phyloP scores from a whole-genome alignment of 1,140 invertebrate species.

The Drosophila mojavensis region DNA sequence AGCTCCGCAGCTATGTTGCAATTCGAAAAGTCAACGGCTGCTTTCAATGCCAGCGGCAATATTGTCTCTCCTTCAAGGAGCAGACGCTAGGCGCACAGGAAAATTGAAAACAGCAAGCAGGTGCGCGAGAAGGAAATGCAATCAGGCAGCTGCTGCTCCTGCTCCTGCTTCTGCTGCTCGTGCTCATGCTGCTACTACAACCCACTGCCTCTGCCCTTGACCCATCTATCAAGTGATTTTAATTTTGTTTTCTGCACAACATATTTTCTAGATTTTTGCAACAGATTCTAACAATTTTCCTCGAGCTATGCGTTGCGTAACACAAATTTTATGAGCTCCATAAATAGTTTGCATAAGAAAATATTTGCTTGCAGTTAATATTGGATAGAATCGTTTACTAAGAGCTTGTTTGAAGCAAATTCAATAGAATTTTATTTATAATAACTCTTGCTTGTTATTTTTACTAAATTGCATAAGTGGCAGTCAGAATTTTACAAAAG shows the following conservation, averaged over 20 bases:
- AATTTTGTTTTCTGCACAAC: conserved; percentile 38
- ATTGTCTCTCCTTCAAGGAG: conserved; percentile 51
- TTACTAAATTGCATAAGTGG: too few relatives aligned
- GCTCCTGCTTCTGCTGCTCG: background rate
- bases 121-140: conserved; percentile 59
- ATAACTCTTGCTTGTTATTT: too few relatives aligned
- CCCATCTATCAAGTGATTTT: conserved; percentile 2
- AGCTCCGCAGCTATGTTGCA: conserved; percentile 53
- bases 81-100: conserved; percentile 12
- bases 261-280: conserved; percentile 35
- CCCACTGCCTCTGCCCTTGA: background rate
- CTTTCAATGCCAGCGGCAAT: conserved; percentile 62
- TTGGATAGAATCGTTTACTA: background rate
- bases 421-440: too few relatives aligned
- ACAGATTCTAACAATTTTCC: conserved; percentile 36
- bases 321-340: background rate
- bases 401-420: too few relatives aligned
- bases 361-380: background rate
- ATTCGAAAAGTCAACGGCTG: conserved; percentile 74
- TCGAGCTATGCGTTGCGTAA: background rate
- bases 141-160: conserved; percentile 52
- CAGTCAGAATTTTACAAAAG: too few relatives aligned
- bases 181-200: conserved; percentile 3
- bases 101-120: conserved; percentile 66
- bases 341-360: conserved; percentile 20